Evolutionary conservation across 2,888 invertebrate genomes (phyloP), one percentile per base, ranked within the genome.

Genomic region (Choristoneura rosaceana): DNA sequence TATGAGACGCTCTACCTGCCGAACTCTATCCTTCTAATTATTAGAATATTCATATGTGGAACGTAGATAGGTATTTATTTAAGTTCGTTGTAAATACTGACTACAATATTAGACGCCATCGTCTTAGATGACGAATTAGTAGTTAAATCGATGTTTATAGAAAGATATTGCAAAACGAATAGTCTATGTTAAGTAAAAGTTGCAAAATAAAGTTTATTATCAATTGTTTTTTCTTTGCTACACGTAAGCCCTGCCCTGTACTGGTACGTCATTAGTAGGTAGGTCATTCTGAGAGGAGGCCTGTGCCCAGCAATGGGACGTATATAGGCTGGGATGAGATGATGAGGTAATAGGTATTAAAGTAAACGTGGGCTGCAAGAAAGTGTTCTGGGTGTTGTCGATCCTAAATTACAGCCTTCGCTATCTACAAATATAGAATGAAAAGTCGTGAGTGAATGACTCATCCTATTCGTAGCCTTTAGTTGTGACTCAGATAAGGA

Each of bases 171-270:
- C 74, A 77, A 58, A 79, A 76, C 77, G 78, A 78, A 77, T 81
- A 82, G 78, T 75, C 76, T 75, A 79, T 70, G 70, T 70, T 76
- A 84, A 82, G 77, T 79, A 76, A 79, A 82, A 74, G 81, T 82
- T 87, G 82, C 86, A 84, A 84, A 87, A 83, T 85, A 84, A 85
- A 84, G 76, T 85, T 87, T 81, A 83, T 77, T 81, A 84, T 78
- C 43, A 69, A 64, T 63, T 12, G 34, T 50, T 63, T 43, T 59
- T 73, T 73, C 5, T 61, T 61, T 38, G 41, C 10, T 4, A 9
- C 9, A 52, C 2, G 25, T 25, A 25, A 25, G 25, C 25, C 25
- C 25, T 25, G 25, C 0, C 25, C 25, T 25, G 25, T 25, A 25
- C 25, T 1, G 25, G 25, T 25, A n/a, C n/a, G n/a, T n/a, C n/a